phyloP scores from a whole-genome alignment of 2,113 vertebrate genomes.

The Egretta garzetta region DNA sequence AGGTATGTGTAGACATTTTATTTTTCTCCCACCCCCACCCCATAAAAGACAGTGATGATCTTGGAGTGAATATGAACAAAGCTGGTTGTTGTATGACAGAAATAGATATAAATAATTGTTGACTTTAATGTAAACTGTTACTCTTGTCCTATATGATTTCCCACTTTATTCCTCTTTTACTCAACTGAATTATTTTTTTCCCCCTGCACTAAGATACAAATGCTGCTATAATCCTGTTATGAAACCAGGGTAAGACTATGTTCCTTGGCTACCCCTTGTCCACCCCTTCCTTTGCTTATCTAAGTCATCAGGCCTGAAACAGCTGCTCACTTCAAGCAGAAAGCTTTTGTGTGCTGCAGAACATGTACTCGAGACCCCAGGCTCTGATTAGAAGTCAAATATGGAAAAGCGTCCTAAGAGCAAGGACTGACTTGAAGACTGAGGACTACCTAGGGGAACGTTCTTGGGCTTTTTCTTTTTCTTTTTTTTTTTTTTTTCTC shows the following conservation, averaged over 20 bases:
- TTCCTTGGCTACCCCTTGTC: not conserved
- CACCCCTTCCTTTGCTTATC: not conserved
- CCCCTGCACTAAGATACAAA: not conserved
- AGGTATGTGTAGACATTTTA: constrained; percentile 46
- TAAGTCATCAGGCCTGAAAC: not conserved
- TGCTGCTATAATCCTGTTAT: not conserved
- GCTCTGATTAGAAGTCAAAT: not conserved
- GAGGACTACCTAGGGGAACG: not conserved
- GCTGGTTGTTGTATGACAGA: not conserved
- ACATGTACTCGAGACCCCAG: not conserved
- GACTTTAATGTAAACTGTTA: not conserved
- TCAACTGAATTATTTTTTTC: not conserved
- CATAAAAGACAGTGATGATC: not conserved
- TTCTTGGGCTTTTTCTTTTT: not conserved
- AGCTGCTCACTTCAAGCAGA: not conserved
- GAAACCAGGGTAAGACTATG: not conserved
- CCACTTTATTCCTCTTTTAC: too few species aligned
- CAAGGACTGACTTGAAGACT: not conserved
- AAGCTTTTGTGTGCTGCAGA: not conserved
- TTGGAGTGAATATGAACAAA: not conserved
- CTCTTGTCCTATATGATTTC: not conserved
- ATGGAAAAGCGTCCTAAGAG: not conserved
- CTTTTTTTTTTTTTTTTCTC: not conserved
- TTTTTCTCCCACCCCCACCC: not conserved
- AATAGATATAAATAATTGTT: rapidly evolving